phyloP scores from a whole-genome alignment of 2,113 vertebrate species.

The Oncorhynchus keta region DNA sequence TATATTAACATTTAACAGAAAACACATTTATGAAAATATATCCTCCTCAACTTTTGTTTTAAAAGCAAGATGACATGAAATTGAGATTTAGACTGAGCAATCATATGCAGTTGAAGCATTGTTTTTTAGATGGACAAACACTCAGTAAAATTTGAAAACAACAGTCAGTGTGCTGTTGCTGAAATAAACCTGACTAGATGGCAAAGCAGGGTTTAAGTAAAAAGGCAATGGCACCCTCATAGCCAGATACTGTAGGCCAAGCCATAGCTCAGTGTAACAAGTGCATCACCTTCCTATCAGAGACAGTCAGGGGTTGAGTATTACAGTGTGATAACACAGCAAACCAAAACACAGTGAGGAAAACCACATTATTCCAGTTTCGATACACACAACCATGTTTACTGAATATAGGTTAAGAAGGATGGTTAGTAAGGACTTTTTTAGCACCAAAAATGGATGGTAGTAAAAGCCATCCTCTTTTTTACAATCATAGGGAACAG shows the following conservation, averaged over 20 bases:
- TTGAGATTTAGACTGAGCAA: not conserved
- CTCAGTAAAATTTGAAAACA: not conserved
- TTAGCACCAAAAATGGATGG: not conserved
- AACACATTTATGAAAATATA: slow-evolving; percentile 20
- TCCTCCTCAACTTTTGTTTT: not conserved
- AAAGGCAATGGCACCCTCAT: not conserved
- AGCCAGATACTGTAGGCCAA: not conserved
- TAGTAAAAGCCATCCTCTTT: not conserved
- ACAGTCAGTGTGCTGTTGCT: not conserved
- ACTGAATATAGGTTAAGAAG: not conserved
- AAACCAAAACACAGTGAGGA: not conserved
- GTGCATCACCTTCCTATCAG: not conserved
- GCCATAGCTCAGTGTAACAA: not conserved
- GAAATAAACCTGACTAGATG: slow-evolving; percentile 1
- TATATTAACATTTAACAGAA: not conserved
- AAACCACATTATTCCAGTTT: not conserved
- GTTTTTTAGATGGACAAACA: not conserved
- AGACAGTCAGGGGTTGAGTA: not conserved
- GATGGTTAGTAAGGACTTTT: not conserved
- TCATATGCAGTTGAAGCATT: not conserved
- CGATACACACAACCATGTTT: not conserved
- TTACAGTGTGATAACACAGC: not conserved
- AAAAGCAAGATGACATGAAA: not conserved
- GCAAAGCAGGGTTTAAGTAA: not conserved
- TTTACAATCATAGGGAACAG: not conserved